These are phyloP conservation scores for Galerucella nymphaeae DNA, from an alignment of 2,888 invertebrate genomes.

Conservation along the genomic window DNA sequence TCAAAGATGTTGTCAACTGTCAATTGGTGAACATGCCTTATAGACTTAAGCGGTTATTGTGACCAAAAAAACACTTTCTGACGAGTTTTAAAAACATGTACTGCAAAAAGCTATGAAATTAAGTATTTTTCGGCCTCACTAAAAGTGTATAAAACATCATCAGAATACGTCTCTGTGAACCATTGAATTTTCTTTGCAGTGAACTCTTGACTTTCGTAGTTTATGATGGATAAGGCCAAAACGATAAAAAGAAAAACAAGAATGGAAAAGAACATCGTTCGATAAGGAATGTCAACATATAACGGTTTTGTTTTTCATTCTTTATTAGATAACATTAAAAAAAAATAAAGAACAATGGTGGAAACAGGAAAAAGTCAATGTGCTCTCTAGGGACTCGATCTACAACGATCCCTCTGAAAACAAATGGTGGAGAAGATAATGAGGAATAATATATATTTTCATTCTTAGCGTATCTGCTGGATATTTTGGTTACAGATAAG, in stretches of 20 bases:
- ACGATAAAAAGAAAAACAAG: constrained; percentile 21
- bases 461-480: not conserved
- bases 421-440: constrained; percentile 20
- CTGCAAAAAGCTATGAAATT: too few relatives aligned
- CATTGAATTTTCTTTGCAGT: constrained; percentile 10
- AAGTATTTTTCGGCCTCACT: too few relatives aligned
- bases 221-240: constrained; percentile 22
- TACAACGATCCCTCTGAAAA: constrained; percentile 5
- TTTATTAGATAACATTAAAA: not conserved
- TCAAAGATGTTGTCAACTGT: too few relatives aligned
- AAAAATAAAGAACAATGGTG: not conserved
- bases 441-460: constrained; percentile 11
- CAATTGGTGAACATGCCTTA: too few relatives aligned
- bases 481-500: not conserved
- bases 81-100: too few relatives aligned
- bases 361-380: constrained; percentile 9
- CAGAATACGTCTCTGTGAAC: not conserved
- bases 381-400: not conserved
- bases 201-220: constrained; percentile 18
- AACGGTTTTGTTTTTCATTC: constrained; percentile 9
- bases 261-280: constrained; percentile 17
- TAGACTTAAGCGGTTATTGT: too few relatives aligned
- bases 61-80: too few relatives aligned
- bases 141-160: too few relatives aligned
- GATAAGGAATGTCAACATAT: constrained; percentile 20